Evolutionary conservation across 2,888 invertebrate genomes (phyloP), one percentile per base, ranked within the genome.

Genomic region (Podotricha telesiphe): DNA sequence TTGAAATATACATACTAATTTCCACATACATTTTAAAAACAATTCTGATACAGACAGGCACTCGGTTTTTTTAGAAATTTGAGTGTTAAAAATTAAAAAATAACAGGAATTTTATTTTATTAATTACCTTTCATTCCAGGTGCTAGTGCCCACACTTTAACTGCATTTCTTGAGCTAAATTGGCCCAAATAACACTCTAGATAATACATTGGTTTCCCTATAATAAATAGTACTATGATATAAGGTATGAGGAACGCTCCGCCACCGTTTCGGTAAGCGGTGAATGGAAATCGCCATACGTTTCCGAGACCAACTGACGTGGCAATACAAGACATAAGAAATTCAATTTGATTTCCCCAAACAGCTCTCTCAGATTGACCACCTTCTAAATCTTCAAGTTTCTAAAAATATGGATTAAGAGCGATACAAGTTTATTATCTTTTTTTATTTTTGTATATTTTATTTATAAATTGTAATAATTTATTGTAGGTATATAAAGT

Each of bases 171-270:
- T 75, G 95, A 96, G 65, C 96, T 95, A 82, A 97, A 98, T 85
- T 98, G 98, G 5, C 98, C 98, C 8, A 98, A 87, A 0, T 95
- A 94, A 85, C 96, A 95, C 89, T 98, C 98, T 81, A 98, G 87
- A 79, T 96, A 97, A 95, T 79, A 97, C 90, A 98, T 94, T 0
- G 97, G 96, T 77, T 96, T 95, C 65, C 96, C 96, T 73, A 96
- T 95, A 55, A 96, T 79, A 48, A 96, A 82, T 20, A 96, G 86
- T 2, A 96, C 95, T 47, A 96, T 94, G 47, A 96, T 93, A 81
- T 96, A 96, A 0, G 96, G 96, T 70, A 96, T 95, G 0, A 96
- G 93, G 79, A 96, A 96, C 8, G 96, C 96, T 13, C 96, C 96
- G 1, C 96, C 96, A 1, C 96, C 96, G 78, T 96, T 96, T 79